phyloP scores from a whole-genome alignment of 1,140 invertebrate species.

The Drosophila ananassae region DNA sequence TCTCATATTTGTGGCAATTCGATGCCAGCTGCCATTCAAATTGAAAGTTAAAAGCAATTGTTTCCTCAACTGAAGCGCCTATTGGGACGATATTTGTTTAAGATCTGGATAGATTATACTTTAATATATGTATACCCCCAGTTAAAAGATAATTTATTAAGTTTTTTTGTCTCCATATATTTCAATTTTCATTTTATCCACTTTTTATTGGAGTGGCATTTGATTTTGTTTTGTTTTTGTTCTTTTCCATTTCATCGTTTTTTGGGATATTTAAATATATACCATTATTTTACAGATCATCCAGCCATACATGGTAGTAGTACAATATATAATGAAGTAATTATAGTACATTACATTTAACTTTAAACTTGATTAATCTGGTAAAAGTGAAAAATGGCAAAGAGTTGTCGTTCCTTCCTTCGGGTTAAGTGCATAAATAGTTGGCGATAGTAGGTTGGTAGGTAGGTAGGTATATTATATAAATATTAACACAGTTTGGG shows the following conservation, averaged over 20 bases:
- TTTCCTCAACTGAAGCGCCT: not conserved
- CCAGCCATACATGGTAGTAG: constrained; percentile 60
- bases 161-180: constrained; percentile 49
- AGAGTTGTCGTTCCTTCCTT: constrained; percentile 41
- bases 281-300: constrained; percentile 69
- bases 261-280: constrained; percentile 47
- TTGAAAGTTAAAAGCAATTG: constrained; percentile 18
- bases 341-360: constrained; percentile 53
- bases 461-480: constrained; percentile 23
- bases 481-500: constrained; percentile 76
- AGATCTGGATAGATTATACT: too few species aligned
- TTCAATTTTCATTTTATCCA: constrained; percentile 39
- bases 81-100: too few species aligned
- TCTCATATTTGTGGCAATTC: constrained; percentile 11
- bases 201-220: constrained; percentile 35
- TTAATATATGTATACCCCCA: too few species aligned
- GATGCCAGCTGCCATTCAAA: constrained; percentile 14
- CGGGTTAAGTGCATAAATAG: constrained; percentile 43
- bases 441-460: constrained; percentile 32
- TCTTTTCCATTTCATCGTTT: constrained; percentile 16
- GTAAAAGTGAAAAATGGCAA: constrained; percentile 65
- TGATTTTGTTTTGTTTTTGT: constrained; percentile 37
- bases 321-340: constrained; percentile 25
- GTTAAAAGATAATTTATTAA: not conserved
- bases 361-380: constrained; percentile 56